Percentiles rank a stretch among this genome's conserved stretches.
Conservation (phyloP, 1,140 invertebrate genomes). For the Bombus difficillimus region DNA sequence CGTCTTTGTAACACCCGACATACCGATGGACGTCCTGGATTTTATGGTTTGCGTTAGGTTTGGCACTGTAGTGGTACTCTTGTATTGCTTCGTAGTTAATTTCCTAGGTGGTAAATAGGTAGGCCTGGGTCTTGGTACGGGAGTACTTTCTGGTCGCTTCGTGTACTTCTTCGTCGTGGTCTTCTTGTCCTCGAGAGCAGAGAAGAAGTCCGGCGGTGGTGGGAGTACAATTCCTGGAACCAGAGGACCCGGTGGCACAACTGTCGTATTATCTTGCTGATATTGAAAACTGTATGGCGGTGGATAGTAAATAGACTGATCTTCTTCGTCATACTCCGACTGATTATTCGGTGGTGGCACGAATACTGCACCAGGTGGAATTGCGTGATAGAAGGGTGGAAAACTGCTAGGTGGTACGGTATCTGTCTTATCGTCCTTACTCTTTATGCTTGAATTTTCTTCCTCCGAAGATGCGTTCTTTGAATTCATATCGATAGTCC, state of each 20-base stretch:
- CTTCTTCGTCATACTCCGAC: slow-evolving; percentile 91
- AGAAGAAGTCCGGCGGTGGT: slow-evolving; percentile 93
- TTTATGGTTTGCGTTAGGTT: slow-evolving; percentile 48
- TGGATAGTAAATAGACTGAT: slow-evolving; percentile 94
- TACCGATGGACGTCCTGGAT: slow-evolving; percentile 53
- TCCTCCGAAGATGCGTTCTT: slow-evolving; percentile 46
- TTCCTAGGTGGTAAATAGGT: slow-evolving; percentile 74
- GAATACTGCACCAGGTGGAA: slow-evolving; percentile 87
- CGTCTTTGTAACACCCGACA: slow-evolving; percentile 67
- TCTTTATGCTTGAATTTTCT: background rate
- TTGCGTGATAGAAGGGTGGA: slow-evolving; percentile 84
- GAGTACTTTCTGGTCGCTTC: slow-evolving; percentile 78
- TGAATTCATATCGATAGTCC: slow-evolving; percentile 79
- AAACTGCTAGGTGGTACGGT: slow-evolving; percentile 64
- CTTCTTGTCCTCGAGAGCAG: slow-evolving; percentile 83
- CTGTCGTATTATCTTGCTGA: slow-evolving; percentile 88
- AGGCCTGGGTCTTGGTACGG: slow-evolving; percentile 68
- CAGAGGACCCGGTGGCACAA: slow-evolving; percentile 91
- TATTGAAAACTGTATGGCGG: slow-evolving; percentile 94
- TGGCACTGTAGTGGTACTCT: slow-evolving; percentile 72
- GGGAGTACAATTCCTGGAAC: slow-evolving; percentile 94
- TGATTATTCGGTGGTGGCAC: slow-evolving; percentile 88
- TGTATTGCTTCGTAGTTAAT: slow-evolving; percentile 78
- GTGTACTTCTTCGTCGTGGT: slow-evolving; percentile 71
- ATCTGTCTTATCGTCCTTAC: slow-evolving; percentile 42